Base-by-base conservation (phyloP, 2,888 invertebrate species). In the Leptopilina myrica region DNA sequence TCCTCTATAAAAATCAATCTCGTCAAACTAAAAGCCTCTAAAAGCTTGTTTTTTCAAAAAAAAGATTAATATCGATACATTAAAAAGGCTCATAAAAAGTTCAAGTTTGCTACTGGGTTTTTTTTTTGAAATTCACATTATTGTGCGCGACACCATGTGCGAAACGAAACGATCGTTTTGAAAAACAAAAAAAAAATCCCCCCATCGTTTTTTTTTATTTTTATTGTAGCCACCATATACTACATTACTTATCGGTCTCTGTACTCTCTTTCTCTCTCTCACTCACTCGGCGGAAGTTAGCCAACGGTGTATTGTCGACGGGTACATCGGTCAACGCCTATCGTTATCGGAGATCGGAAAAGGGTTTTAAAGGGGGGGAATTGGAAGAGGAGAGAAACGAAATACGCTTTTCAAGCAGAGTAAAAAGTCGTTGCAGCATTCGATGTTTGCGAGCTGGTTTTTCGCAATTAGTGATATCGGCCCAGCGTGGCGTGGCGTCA, bases 391-490 rank as follows among this genome's bases (percentile, higher is more conserved):
- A 26, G 14, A 73, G 53, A 26, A 73, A 33, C 69, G 33, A 73
- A 73, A 73, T 73, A 73, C 69, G 69, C 69, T 73, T 73, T 33
- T 56, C 53, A 56, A 73, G 69, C 69, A 53, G 69, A 73, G 49
- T 73, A 56, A 73, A 73, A 73, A 73, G 53, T 73, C 56, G 69
- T 49, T 56, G 69, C 33, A 33, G n/a, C 33, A 76, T 76, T 76
- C 66, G 82, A 82, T 84, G 82, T 84, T 84, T 81, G 82, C 78
- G 80, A 82, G 85, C 84, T 84, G 82, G 85, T 87, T 88, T 88
- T 89, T 89, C 88, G 89, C 88, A 89, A 89, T 89, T 89, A 89
- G 87, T 85, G 86, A 88, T 88, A 89, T 89, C 88, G 87, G 85
- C 11, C 85, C 79, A 20, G 83, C 84, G 33, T 43, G 43, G 43